Conservation (phyloP, 2,113 vertebrate species). For the Cepphus grylle region DNA sequence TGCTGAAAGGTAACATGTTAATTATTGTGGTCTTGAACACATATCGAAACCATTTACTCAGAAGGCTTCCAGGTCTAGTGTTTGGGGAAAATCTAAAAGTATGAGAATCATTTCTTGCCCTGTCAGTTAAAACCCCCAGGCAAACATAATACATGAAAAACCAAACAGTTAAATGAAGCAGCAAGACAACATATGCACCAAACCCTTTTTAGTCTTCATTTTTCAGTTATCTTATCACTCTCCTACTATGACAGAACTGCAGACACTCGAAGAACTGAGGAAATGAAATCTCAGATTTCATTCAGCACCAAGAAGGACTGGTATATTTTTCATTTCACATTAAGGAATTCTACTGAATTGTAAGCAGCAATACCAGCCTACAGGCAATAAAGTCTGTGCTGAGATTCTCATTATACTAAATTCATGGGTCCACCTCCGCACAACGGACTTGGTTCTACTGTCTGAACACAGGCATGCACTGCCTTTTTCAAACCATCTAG, state of each 20-base stretch:
- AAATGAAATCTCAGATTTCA: constrained; percentile 7
- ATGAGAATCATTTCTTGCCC: not conserved
- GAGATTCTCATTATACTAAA: not conserved
- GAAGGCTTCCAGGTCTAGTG: not conserved
- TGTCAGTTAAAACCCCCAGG: not conserved
- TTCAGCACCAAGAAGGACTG: not conserved
- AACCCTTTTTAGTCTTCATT: not conserved
- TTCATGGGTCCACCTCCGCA: not conserved
- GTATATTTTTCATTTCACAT: not conserved
- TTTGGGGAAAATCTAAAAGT: not conserved
- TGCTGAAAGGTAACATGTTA: not conserved
- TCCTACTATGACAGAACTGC: not conserved
- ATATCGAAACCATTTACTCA: not conserved
- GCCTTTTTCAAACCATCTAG: not conserved
- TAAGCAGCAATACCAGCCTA: not conserved
- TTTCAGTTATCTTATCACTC: constrained; percentile 3
- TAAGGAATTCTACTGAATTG: not conserved
- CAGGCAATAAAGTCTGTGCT: not conserved
- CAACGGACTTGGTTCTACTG: not conserved
- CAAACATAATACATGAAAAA: not conserved
- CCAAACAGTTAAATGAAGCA: constrained; percentile 33
- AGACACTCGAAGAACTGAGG: not conserved
- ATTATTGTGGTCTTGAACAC: not conserved
- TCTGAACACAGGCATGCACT: not conserved
- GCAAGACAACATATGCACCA: constrained; percentile 13